phyloP scores from a whole-genome alignment of 2,113 vertebrate species.

The Meriones unguiculatus region DNA sequence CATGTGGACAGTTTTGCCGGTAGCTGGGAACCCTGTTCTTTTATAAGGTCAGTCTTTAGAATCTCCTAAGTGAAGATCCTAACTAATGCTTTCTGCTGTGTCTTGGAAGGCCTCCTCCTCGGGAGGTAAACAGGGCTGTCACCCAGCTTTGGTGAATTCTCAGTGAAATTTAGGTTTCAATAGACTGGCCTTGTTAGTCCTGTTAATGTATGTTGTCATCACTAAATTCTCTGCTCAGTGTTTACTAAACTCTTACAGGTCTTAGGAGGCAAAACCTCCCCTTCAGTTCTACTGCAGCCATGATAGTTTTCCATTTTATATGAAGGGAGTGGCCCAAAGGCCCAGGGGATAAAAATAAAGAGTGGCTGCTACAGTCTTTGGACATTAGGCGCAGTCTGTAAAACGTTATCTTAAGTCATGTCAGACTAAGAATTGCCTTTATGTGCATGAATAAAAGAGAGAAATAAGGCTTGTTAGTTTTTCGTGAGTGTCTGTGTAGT shows the following conservation, averaged over 20 bases:
- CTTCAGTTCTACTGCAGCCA: constrained; percentile 11
- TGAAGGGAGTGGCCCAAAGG: background rate
- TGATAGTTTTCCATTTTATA: background rate
- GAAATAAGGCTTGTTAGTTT: background rate
- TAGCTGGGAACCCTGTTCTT: constrained; percentile 19
- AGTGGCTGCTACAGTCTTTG: background rate
- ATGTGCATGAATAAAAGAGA: background rate
- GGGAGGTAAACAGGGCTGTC: constrained; percentile 67
- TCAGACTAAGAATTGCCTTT: constrained; percentile 11
- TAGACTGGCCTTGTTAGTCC: constrained; percentile 66
- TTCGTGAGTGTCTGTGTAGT: background rate
- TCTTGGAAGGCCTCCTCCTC: constrained; percentile 32
- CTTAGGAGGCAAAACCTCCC: background rate
- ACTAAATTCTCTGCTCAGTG: constrained; percentile 49
- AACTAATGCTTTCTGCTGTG: constrained; percentile 52
- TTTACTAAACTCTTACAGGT: constrained; percentile 62
- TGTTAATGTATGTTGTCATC: constrained; percentile 66
- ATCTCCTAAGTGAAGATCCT: constrained; percentile 36
- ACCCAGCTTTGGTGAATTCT: constrained; percentile 70
- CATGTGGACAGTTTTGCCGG: constrained; percentile 24
- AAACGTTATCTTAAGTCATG: background rate
- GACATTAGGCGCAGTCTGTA: background rate
- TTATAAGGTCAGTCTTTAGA: constrained; percentile 44
- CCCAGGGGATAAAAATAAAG: background rate
- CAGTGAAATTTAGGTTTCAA: constrained; percentile 76